Base-by-base conservation (phyloP, 2,888 invertebrate genomes). In the Villa cingulata region DNA sequence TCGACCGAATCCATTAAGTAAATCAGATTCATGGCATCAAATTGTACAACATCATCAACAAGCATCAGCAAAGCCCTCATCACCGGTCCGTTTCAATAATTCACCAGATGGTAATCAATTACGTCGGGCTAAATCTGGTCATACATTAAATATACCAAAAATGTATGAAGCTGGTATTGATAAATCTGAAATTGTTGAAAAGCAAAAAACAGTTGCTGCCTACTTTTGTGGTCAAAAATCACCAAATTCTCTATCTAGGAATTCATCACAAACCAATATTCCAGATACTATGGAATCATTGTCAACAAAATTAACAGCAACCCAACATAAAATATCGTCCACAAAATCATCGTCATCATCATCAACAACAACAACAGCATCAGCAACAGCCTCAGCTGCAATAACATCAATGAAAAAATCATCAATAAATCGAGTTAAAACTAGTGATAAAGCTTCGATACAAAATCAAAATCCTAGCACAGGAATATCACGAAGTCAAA, bases 21-120 rank as follows among this genome's bases (percentile, higher is more conserved):
- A 85, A 63, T 84, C 85, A 10, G 86, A 86, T 62, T 84, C 86
- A 4, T 87, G 86, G 86, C 82, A 84, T 61, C 83, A 84, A 59
- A 72, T 86, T 51, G 74, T 74, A 51, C 64, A 53, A 39, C 38
- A 41, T 16, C 59, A 59, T 44, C 46, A 56, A 20, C 57, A 59
- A 51, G 48, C 49, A 10, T 44, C 46, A 23, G 37, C 40, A 60
- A 64, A 72, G 51, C 70, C 68, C 37, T 61, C 65, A 15, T 62
- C 66, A 4, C 59, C 68, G 41, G 56, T 70, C 43, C 16, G 54
- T 56, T 5, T 63, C 17, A 48, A 53, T 7, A 50, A 51, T 7
- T 51, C 66, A 49, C 63, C 68, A 36, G 62, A 71, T 62, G 47
- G 58, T 54, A 23, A 74, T 45, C 54, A 48, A 32, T 41, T 69